Conservation (phyloP, 2,797 vertebrate species). For the Sternarchorhynchus goeldii region DNA sequence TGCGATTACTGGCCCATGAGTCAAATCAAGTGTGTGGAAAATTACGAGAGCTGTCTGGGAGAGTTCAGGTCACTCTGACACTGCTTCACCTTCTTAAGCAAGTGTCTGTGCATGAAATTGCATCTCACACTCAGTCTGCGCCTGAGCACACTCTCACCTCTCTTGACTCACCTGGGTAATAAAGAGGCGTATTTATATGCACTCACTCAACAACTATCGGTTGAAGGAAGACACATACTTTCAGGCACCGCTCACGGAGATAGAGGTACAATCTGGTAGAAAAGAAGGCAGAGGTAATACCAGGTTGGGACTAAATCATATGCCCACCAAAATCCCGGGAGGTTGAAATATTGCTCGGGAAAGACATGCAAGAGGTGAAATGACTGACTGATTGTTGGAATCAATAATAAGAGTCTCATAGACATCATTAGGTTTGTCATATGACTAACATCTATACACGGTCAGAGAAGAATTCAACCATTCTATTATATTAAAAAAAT, state of each 20-base stretch:
- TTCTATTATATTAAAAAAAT: too few relatives aligned
- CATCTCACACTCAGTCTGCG: constrained; percentile 51
- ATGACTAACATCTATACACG: too few relatives aligned
- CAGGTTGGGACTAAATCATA: background rate
- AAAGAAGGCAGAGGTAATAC: background rate
- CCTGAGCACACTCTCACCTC: constrained; percentile 41
- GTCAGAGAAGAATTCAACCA: too few relatives aligned
- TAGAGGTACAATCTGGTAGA: constrained; percentile 10
- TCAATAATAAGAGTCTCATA: too few relatives aligned
- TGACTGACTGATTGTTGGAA: too few relatives aligned
- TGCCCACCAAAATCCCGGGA: background rate
- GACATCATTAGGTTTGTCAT: too few relatives aligned
- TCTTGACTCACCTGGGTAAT: constrained; percentile 51
- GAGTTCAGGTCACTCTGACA: constrained; percentile 45
- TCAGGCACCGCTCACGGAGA: constrained; percentile 4
- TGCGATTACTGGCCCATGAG: constrained; percentile 28
- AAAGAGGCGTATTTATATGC: constrained; percentile 46
- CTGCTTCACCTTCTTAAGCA: constrained; percentile 50
- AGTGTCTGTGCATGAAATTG: constrained; percentile 52
- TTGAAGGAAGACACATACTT: constrained; percentile 17
- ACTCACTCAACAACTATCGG: constrained; percentile 36
- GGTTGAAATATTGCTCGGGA: too few relatives aligned
- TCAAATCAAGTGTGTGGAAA: constrained; percentile 42
- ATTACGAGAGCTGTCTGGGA: constrained; percentile 40
- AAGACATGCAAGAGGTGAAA: too few relatives aligned